phyloP scores from a whole-genome alignment of 2,888 invertebrate species.

The Anthophora plumipes region DNA sequence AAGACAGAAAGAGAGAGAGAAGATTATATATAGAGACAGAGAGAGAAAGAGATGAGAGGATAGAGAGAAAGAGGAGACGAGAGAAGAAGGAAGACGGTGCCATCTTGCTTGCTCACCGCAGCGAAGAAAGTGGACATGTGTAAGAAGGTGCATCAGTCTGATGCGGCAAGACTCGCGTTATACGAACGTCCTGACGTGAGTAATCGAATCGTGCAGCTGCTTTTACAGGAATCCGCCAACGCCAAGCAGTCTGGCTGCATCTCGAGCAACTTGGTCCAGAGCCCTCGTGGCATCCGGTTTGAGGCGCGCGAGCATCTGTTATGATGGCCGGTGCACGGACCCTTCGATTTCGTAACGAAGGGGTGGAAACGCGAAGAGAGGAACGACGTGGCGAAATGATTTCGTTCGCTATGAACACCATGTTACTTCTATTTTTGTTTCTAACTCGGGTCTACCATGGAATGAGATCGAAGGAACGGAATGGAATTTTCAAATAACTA shows the following conservation, averaged over 20 bases:
- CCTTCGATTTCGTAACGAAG: conserved; percentile 24
- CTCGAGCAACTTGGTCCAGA: conserved; percentile 45
- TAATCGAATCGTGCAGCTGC: conserved; percentile 76
- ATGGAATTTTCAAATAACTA: neutral
- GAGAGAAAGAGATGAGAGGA: neutral
- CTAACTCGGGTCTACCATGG: neutral
- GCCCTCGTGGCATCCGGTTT: conserved; percentile 46
- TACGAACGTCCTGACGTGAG: conserved; percentile 58
- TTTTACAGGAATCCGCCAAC: conserved; percentile 75
- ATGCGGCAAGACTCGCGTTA: conserved; percentile 41
- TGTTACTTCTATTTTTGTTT: neutral
- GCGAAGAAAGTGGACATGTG: conserved; percentile 48
- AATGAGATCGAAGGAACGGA: neutral
- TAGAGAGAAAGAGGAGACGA: neutral
- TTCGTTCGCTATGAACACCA: conserved; percentile 1
- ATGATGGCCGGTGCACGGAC: conserved; percentile 2
- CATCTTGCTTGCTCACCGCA: conserved; percentile 38
- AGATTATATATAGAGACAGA: no score
- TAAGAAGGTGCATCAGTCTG: conserved; percentile 47
- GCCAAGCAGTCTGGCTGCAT: conserved; percentile 78
- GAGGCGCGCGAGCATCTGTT: conserved; percentile 12
- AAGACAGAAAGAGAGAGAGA: no score
- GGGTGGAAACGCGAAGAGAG: neutral
- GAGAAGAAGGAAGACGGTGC: no score
- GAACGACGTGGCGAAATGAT: conserved; percentile 1